These are phyloP conservation scores for Saxidomus purpurata DNA, from an alignment of 1,140 invertebrate genomes.

Conservation along the genomic window DNA sequence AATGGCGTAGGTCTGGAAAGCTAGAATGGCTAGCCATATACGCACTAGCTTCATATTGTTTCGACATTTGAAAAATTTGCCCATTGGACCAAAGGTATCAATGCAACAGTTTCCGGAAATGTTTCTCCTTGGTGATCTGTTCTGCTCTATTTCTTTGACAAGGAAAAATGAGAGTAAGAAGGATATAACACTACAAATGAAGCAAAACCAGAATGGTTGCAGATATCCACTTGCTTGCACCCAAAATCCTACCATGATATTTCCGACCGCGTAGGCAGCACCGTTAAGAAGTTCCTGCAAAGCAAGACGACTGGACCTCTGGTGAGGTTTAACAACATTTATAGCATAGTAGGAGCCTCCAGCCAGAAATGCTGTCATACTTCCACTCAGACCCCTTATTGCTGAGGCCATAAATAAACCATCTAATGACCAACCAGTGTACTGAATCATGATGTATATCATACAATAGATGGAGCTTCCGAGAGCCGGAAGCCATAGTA, in stretches of 20 bases:
- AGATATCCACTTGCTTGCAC: constrained; percentile 80
- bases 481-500: constrained; percentile 81
- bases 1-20: constrained; percentile 83
- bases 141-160: constrained; percentile 75
- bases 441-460: constrained; percentile 82
- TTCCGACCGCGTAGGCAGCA: constrained; percentile 82
- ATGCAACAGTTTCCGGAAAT: constrained; percentile 80
- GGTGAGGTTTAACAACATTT: constrained; percentile 78
- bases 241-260: constrained; percentile 84
- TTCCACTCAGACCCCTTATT: constrained; percentile 82
- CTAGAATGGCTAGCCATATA: constrained; percentile 82
- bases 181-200: constrained; percentile 79
- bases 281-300: constrained; percentile 84
- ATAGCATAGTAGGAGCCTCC: constrained; percentile 82
- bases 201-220: constrained; percentile 83
- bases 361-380: constrained; percentile 83
- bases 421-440: constrained; percentile 83
- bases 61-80: constrained; percentile 80
- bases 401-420: constrained; percentile 84
- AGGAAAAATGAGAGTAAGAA: constrained; percentile 83
- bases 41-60: constrained; percentile 78
- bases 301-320: constrained; percentile 81
- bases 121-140: constrained; percentile 58
- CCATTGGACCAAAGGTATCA: constrained; percentile 80
- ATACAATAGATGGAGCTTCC: constrained; percentile 81